Conservation (phyloP, 2,888 invertebrate species). For the Carcina quercana region DNA sequence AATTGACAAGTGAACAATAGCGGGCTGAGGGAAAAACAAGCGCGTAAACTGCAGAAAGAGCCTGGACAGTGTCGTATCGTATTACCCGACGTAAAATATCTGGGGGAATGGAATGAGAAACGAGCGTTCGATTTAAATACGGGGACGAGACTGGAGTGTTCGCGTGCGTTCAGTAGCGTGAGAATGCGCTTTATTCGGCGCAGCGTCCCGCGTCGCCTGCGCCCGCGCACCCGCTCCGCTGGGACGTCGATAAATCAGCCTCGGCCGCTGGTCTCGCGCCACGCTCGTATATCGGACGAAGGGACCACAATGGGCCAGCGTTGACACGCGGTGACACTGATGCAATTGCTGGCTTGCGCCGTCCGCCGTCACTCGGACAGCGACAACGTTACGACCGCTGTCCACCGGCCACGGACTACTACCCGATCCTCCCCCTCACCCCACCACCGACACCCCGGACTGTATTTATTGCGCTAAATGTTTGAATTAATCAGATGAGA, state of each 20-base stretch:
- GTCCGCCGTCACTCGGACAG: conserved; percentile 38
- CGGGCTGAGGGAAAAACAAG: conserved; percentile 57
- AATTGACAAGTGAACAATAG: conserved; percentile 75
- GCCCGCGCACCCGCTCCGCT: conserved; percentile 20
- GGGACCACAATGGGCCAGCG: conserved; percentile 54
- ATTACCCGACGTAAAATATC: conserved; percentile 74
- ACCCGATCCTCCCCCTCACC: conserved; percentile 31
- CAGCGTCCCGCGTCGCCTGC: conserved; percentile 47
- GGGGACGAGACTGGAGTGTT: conserved; percentile 60
- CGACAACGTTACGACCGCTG: conserved; percentile 30
- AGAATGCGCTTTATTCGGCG: conserved; percentile 70
- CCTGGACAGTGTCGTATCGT: conserved; percentile 74
- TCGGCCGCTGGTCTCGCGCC: conserved; percentile 40
- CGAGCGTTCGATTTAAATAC: conserved; percentile 69
- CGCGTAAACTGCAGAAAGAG: conserved; percentile 67
- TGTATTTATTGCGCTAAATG: conserved; percentile 72
- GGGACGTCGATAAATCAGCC: conserved; percentile 68
- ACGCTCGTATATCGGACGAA: conserved; percentile 54
- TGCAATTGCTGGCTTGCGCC: conserved; percentile 63
- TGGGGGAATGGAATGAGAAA: conserved; percentile 72
- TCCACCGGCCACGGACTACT: no score
- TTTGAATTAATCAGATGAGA: conserved; percentile 74
- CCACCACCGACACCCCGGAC: conserved; percentile 23
- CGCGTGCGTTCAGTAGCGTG: conserved; percentile 73
- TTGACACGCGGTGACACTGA: conserved; percentile 63